Percentiles rank a stretch among this genome's conserved stretches.
Conservation (phyloP, 2,888 invertebrate genomes). For the Lacanobia wlatinum region DNA sequence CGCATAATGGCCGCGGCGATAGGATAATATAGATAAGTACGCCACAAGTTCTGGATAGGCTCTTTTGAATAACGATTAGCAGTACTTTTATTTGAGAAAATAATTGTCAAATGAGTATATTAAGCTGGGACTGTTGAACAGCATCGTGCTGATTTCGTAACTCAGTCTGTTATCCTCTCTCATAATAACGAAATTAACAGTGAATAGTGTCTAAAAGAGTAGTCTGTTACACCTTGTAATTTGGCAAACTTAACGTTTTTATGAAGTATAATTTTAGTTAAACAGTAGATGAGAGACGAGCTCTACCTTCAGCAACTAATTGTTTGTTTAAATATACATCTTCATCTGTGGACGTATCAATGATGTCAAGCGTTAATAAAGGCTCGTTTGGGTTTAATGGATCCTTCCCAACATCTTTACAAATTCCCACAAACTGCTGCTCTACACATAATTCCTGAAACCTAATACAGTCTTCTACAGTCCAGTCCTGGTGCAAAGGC, state of each 20-base stretch:
- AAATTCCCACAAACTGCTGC: slow-evolving; percentile 93
- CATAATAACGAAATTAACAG: slow-evolving; percentile 42
- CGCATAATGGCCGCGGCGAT: background rate
- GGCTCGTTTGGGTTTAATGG: slow-evolving; percentile 91
- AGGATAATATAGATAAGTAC: background rate
- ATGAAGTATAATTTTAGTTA: slow-evolving; percentile 42
- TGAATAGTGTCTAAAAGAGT: slow-evolving; percentile 45
- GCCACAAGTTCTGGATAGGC: background rate
- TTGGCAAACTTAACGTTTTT: slow-evolving; percentile 54
- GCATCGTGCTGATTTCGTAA: slow-evolving; percentile 30
- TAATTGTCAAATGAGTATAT: background rate
- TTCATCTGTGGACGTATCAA: slow-evolving; percentile 93
- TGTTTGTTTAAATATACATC: slow-evolving; percentile 93
- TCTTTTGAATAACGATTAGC: background rate
- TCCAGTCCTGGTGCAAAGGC: slow-evolving; percentile 92
- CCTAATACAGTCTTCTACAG: slow-evolving; percentile 93
- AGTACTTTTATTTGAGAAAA: background rate
- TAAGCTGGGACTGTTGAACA: slow-evolving; percentile 4
- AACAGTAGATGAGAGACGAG: slow-evolving; percentile 81
- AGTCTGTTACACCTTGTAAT: slow-evolving; percentile 67
- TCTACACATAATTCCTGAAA: slow-evolving; percentile 94
- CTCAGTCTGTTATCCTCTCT: slow-evolving; percentile 63
- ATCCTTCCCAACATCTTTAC: slow-evolving; percentile 92
- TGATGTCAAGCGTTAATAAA: slow-evolving; percentile 92
- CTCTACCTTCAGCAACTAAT: slow-evolving; percentile 92